Base-by-base conservation (phyloP, 2,888 invertebrate species). In the Calliscelio sp. region DNA sequence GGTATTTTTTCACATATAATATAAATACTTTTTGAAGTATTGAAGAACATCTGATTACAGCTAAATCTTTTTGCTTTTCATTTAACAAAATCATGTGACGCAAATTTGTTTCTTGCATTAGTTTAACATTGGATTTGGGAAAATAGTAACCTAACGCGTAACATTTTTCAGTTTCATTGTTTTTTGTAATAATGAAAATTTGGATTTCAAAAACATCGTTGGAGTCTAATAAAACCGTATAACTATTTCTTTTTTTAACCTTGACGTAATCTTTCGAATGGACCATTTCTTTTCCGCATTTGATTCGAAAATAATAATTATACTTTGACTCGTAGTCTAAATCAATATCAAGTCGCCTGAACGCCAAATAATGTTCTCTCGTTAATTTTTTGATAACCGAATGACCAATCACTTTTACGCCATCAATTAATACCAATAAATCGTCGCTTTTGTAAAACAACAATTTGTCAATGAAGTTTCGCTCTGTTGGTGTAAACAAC, bases 131-230 rank as follows among this genome's bases (percentile, higher is more conserved):
- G 8, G 11, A 25, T 53, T 63, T 74, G 18, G 63, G 10, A 22
- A 41, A 74, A 44, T 53, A 63, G n/a, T 44, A 28, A 14, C 73
- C 73, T 22, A 73, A 24, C 1, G 73, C 66, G 32, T 66, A 77
- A 25, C 66, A 77, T 38, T 78, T 5, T 22, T 66, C 28, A 44
- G 6, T 35, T 14, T 20, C 16, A 38, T n/a, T n/a, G n/a, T n/a
- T n/a, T n/a, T n/a, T n/a, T n/a, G n/a, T n/a, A n/a, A n/a, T n/a
- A 46, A 77, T 46, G 57, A 77, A 77, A 1, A 0, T 59, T 77
- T 57, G 24, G 8, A 77, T 77, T 32, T 77, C 77, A 20, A 77
- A 77, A 46, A 77, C 38, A 14, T 77, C 77, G 0, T 44, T 24
- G 6, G 18, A 18, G 10, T 38, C 32, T 14, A 65, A 65, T 4